Conservation (phyloP, 2,113 vertebrate species). For the Lepisosteus osseus region DNA sequence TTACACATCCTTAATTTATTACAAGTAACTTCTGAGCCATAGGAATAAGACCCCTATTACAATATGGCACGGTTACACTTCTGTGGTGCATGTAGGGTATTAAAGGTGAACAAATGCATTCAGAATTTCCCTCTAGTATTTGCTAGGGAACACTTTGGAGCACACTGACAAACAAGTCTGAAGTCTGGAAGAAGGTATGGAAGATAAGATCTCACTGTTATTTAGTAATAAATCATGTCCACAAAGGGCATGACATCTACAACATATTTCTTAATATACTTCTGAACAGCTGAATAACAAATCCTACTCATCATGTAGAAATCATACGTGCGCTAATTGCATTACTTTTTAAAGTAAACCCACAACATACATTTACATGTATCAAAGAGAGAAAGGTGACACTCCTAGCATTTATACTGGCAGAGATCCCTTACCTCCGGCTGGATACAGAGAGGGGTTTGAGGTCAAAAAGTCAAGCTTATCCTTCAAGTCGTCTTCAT, state of each 20-base stretch:
- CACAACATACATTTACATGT: background rate
- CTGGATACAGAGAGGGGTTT: slow-evolving; percentile 71
- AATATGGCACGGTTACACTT: no score
- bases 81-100: background rate
- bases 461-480: slow-evolving; percentile 82
- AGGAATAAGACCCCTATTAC: no score
- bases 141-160: background rate
- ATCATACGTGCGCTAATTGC: no score
- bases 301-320: no score
- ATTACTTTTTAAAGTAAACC: background rate
- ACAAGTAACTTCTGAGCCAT: no score
- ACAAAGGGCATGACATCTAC: background rate
- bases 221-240: background rate
- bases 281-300: background rate
- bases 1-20: no score
- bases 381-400: background rate
- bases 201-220: background rate
- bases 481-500: slow-evolving; percentile 91
- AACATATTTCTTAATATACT: background rate
- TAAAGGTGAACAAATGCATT: background rate
- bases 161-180: background rate
- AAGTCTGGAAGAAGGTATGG: background rate
- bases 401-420: background rate
- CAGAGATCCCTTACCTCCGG: slow-evolving; percentile 65
- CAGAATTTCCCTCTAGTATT: background rate